Base-by-base conservation (phyloP, 2,113 vertebrate genomes). In the Coryphaenoides rupestris region DNA sequence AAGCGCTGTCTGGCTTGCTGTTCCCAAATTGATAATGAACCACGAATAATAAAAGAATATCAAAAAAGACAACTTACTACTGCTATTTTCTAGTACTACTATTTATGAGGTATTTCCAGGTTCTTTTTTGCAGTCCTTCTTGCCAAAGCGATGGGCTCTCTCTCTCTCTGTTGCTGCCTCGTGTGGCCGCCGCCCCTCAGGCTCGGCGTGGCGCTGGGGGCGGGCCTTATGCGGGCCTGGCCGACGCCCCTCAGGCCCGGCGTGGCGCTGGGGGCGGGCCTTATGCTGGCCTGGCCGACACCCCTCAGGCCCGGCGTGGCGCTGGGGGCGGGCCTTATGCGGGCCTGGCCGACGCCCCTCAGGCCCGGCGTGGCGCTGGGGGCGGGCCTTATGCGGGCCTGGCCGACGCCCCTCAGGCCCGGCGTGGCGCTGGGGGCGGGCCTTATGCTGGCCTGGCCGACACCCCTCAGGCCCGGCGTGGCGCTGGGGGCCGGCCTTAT, bases 81-180 rank as follows among this genome's bases (percentile, higher is more conserved):
- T 92, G 87, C 87, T 91, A 80, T 90, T 90, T 87, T 89, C 83
- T 86, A 89, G 83, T 85, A 91, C 90, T 91, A 91, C 89, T 91
- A 92, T 84, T 88, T 87, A 82, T 85, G 86, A 84, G 86, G 79
- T 88, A 76, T 85, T 86, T 88, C 81, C 84, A 85, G 86, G 82
- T 89, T 82, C 92, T 90, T 80, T 93, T 84, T 88, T 82, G 67
- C 81, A 75, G 80, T 89, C 85, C 81, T 90, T 88, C 91, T 96
- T 96, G 94, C 95, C 95, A 96, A 97, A 98, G 94, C 92, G 91
- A 93, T 91, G 89, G 89, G 89, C 89, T 89, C 88, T 88, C 90
- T 83, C 83, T 91, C 85, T 86, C 68, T 76, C 66, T n/a, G 81
- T 76, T 45, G 76, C 82, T 85, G 82, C n/a, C n/a, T n/a, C n/a